Conservation (phyloP, 1,140 invertebrate species). For the Bombyx mandarina region DNA sequence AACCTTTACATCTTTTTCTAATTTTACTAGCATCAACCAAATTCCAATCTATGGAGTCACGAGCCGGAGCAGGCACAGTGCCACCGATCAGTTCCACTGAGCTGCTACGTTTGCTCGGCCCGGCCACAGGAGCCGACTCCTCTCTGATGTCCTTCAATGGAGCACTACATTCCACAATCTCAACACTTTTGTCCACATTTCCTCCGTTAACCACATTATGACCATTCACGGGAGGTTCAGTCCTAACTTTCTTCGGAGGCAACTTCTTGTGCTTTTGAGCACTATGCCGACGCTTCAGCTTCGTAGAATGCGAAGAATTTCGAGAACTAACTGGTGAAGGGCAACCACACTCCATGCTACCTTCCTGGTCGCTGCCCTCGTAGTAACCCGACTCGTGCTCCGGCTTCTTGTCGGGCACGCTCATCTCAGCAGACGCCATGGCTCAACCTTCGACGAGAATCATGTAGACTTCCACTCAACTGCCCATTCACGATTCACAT, state of each 20-base stretch:
- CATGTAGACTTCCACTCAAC: constrained; percentile 36
- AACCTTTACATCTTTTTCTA: constrained; percentile 61
- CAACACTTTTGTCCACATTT: constrained; percentile 48
- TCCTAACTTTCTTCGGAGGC: constrained; percentile 39
- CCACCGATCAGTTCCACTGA: constrained; percentile 59
- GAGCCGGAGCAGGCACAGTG: constrained; percentile 50
- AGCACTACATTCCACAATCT: constrained; percentile 49
- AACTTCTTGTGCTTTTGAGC: constrained; percentile 50
- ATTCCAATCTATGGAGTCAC: constrained; percentile 61
- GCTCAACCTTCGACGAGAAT: constrained; percentile 44
- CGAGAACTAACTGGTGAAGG: constrained; percentile 60
- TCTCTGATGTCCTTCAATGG: constrained; percentile 34
- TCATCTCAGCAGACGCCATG: constrained; percentile 65
- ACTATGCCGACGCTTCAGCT: constrained; percentile 49
- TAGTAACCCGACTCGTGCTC: constrained; percentile 68
- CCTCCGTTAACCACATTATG: constrained; percentile 17
- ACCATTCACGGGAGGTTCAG: constrained; percentile 48
- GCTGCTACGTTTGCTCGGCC: constrained; percentile 53
- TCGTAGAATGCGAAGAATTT: constrained; percentile 55
- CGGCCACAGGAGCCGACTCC: constrained; percentile 30
- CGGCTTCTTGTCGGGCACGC: constrained; percentile 62
- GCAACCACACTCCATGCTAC: constrained; percentile 62
- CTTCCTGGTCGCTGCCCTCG: constrained; percentile 66
- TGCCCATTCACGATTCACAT: constrained; percentile 11
- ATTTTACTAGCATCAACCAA: constrained; percentile 65